These are phyloP conservation scores for Daktulosphaira vitifoliae DNA, from an alignment of 1,140 invertebrate genomes.

Conservation along the genomic window DNA sequence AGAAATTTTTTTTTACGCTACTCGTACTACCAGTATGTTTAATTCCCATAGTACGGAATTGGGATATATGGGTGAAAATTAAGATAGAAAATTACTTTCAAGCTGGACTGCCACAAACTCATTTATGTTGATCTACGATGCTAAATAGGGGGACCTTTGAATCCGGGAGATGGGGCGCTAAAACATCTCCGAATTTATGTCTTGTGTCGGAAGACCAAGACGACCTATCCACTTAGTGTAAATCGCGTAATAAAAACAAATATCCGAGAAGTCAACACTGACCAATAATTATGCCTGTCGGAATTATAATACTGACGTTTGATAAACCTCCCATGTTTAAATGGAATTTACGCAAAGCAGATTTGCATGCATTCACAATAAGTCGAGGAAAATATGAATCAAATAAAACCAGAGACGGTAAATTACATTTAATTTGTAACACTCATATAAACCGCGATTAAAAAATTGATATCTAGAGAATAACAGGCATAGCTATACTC, in stretches of 20 bases:
- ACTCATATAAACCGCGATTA: not conserved
- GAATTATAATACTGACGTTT: slow-evolving; percentile 5
- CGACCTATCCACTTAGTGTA: slow-evolving; percentile 7
- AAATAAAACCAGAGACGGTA: not conserved
- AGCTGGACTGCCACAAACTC: not conserved
- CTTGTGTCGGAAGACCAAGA: not conserved
- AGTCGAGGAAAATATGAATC: not conserved
- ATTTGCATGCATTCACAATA: not conserved
- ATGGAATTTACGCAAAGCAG: not conserved
- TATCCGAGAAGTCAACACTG: not conserved
- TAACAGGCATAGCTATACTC: not conserved
- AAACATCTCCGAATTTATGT: slow-evolving; percentile 5
- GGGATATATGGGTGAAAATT: not conserved
- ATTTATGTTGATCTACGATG: not conserved
- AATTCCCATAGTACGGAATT: slow-evolving; percentile 1
- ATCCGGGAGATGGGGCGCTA: not conserved
- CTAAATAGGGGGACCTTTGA: not conserved
- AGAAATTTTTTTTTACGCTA: no score
- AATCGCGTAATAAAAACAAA: not conserved
- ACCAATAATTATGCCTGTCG: not conserved
- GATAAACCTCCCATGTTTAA: no score
- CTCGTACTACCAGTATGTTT: no score
- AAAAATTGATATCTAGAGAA: not conserved
- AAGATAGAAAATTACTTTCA: not conserved
- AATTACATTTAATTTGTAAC: not conserved